Percentiles rank a stretch among this genome's conserved stretches.
Evolutionary conservation across 2,797 vertebrate genomes (phyloP).

Genomic region (Meda fulgida): DNA sequence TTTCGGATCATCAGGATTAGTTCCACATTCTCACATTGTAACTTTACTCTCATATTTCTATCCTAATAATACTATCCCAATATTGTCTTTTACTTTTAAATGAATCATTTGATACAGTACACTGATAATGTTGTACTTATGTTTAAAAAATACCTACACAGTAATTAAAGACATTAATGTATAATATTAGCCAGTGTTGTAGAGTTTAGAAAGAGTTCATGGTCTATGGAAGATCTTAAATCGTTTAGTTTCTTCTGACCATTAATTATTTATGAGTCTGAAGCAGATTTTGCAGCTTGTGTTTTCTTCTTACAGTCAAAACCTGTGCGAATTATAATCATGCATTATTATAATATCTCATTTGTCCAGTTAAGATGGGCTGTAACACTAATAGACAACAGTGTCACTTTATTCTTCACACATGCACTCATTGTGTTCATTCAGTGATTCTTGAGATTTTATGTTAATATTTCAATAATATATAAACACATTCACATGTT

Average conservation of each 20-base stretch:
- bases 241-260: too few relatives aligned
- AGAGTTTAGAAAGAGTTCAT: too few relatives aligned
- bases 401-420: neutral
- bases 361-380: neutral
- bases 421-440: neutral
- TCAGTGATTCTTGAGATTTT: neutral
- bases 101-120: neutral
- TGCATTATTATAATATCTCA: neutral
- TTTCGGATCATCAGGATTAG: neutral
- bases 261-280: too few relatives aligned
- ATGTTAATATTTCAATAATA: neutral
- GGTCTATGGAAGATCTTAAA: too few relatives aligned
- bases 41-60: neutral
- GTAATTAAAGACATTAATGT: too few relatives aligned
- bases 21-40: neutral
- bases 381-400: neutral
- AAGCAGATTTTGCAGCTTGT: too few relatives aligned
- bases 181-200: too few relatives aligned
- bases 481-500: neutral
- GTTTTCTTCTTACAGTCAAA: too few relatives aligned
- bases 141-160: neutral
- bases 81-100: neutral
- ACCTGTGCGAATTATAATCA: too few relatives aligned
- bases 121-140: neutral
- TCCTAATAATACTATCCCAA: neutral